Conservation (phyloP, 2,797 vertebrate species). For the Tragopan temminckii region DNA sequence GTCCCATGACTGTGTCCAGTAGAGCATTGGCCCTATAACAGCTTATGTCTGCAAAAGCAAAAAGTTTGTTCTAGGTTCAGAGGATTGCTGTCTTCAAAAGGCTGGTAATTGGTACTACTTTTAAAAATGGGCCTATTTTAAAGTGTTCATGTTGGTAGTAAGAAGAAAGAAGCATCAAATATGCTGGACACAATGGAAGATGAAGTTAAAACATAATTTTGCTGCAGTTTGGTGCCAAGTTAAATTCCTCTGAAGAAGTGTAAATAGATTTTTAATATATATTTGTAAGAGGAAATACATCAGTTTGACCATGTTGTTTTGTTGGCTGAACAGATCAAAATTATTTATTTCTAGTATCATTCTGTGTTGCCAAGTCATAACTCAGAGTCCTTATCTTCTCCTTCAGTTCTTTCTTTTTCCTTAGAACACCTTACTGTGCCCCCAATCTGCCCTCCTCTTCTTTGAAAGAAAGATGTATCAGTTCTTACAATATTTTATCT, state of each 20-base stretch:
- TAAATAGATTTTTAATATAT: not conserved
- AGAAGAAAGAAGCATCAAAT: not conserved
- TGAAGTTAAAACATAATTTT: not conserved
- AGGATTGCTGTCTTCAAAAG: not conserved
- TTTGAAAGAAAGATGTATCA: constrained; percentile 45
- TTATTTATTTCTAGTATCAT: not conserved
- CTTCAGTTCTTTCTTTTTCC: constrained; percentile 9
- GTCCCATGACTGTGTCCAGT: not conserved
- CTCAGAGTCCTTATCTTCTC: not conserved
- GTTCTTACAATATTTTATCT: constrained; percentile 2
- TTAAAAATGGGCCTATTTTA: not conserved
- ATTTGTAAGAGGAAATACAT: not conserved
- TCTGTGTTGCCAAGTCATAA: not conserved
- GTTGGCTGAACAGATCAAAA: not conserved
- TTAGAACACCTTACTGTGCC: not conserved
- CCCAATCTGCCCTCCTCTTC: not conserved
- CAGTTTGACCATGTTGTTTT: not conserved
- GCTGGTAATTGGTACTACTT: not conserved
- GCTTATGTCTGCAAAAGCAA: not conserved
- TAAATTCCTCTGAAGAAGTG: not conserved
- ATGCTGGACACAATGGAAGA: not conserved
- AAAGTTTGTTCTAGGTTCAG: not conserved
- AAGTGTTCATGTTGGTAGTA: not conserved
- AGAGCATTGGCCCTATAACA: not conserved
- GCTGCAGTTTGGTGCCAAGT: not conserved